Evolutionary conservation across 1,140 invertebrate genomes (phyloP).

Genomic region (Marisa cornuarietis): DNA sequence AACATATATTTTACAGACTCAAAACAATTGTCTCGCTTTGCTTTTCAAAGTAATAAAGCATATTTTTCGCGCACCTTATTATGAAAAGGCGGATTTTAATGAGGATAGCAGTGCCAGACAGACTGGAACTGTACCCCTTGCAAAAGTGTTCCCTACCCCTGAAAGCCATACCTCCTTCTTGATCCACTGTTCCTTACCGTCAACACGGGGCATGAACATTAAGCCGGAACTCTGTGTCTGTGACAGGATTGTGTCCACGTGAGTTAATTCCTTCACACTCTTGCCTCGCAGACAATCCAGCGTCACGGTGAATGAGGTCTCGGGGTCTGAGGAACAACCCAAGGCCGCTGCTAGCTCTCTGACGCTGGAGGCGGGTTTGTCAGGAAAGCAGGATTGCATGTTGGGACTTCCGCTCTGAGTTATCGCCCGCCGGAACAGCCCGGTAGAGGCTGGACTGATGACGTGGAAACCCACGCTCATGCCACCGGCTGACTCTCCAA

Average conservation of each 20-base stretch:
- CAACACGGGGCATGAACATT: not conserved
- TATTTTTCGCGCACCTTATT: no score
- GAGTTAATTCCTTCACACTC: not conserved
- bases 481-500: constrained; percentile 50
- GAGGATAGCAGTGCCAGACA: no score
- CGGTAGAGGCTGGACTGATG: not conserved
- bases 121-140: no score
- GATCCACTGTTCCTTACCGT: not conserved
- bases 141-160: no score
- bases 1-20: no score
- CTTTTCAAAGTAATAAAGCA: no score
- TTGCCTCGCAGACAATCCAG: constrained; percentile 6
- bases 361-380: constrained; percentile 62
- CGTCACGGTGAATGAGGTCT: not conserved
- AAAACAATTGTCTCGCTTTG: no score
- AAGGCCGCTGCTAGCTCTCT: not conserved
- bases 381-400: not conserved
- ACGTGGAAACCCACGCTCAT: constrained; percentile 4
- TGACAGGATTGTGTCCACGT: not conserved
- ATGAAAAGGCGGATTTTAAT: no score
- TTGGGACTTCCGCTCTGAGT: not conserved
- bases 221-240: no score
- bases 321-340: not conserved
- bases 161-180: no score
- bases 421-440: not conserved